Percentiles rank a stretch among this genome's conserved stretches.
These are phyloP conservation scores for Oreochromis grahami DNA, from an alignment of 2,797 vertebrate genomes.

Conservation along the genomic window DNA sequence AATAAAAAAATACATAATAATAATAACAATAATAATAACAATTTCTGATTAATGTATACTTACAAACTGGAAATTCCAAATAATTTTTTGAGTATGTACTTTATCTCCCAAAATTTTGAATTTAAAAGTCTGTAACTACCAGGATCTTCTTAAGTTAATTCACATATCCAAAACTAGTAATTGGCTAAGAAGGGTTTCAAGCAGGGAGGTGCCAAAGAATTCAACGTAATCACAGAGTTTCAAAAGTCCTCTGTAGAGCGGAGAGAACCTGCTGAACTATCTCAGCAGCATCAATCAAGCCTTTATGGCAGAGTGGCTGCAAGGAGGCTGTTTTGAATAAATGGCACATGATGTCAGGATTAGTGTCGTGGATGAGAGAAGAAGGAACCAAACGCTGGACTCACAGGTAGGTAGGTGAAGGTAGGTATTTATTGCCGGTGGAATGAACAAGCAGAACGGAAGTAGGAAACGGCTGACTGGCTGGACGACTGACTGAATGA, in stretches of 20 bases:
- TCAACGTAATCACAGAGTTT: background rate
- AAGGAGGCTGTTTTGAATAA: background rate
- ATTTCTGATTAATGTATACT: background rate
- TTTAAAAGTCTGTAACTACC: background rate
- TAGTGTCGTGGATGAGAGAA: too few relatives aligned
- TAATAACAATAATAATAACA: background rate
- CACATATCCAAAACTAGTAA: background rate
- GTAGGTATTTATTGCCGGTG: too few relatives aligned
- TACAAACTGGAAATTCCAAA: background rate
- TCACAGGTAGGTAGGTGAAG: too few relatives aligned
- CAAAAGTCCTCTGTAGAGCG: background rate
- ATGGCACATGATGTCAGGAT: too few relatives aligned
- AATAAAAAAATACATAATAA: background rate
- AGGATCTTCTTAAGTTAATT: background rate
- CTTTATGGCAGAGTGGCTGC: background rate
- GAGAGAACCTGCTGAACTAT: background rate
- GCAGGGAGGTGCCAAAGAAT: background rate
- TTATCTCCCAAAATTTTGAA: background rate
- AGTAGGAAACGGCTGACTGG: too few relatives aligned
- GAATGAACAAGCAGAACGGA: too few relatives aligned
- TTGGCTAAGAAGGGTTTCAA: background rate
- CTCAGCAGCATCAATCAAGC: background rate
- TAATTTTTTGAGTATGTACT: background rate
- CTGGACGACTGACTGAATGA: too few relatives aligned
- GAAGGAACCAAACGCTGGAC: too few relatives aligned